A percentile compares a stretch with the other conserved stretches of the same genome.
phyloP scores from a whole-genome alignment of 2,797 vertebrate species.

The Otolemur crassicaudatus region DNA sequence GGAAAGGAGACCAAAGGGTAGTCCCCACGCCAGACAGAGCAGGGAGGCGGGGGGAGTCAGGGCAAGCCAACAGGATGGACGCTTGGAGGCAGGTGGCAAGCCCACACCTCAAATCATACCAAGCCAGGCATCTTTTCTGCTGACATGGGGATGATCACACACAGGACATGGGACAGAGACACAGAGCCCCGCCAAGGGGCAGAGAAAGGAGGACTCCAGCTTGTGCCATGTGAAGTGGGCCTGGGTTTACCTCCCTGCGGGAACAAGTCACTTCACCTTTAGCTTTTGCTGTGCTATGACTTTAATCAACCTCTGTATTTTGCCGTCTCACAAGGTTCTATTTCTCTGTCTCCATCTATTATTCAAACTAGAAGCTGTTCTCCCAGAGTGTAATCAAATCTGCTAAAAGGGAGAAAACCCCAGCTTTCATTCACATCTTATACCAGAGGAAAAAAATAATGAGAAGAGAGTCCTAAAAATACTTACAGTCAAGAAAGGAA shows the following conservation, averaged over 20 bases:
- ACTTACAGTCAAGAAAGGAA: background rate
- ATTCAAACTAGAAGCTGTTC: conserved; percentile 32
- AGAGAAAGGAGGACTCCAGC: background rate
- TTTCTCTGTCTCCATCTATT: conserved; percentile 42
- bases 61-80: background rate
- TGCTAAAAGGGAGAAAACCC: conserved; percentile 6
- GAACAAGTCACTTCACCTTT: background rate
- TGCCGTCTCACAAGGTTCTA: background rate
- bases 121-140: background rate
- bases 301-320: background rate
- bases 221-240: background rate
- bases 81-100: background rate
- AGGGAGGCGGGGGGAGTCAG: background rate
- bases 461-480: background rate
- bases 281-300: background rate
- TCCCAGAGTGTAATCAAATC: conserved; percentile 55
- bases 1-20: background rate
- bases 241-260: background rate
- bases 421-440: conserved; percentile 54
- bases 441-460: background rate
- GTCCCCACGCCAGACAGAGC: background rate
- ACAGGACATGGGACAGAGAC: background rate
- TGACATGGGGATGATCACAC: background rate
- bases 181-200: background rate
- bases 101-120: background rate